phyloP scores from a whole-genome alignment of 2,113 vertebrate species.

The Oenanthe melanoleuca region DNA sequence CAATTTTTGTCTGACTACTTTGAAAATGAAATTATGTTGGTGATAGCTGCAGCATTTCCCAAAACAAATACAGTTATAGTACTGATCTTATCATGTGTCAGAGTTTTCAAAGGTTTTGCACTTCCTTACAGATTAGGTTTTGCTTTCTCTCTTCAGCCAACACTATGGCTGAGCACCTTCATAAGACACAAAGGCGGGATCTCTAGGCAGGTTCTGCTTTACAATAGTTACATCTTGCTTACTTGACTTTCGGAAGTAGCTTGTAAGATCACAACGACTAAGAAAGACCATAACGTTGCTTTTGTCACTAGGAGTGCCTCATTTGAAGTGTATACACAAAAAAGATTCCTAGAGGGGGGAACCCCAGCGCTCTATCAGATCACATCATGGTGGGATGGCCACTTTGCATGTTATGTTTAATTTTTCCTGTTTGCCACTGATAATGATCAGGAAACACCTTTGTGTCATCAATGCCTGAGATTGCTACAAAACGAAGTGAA shows the following conservation, averaged over 20 bases:
- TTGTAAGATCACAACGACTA: neutral
- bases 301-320: neutral
- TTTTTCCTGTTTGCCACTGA: neutral
- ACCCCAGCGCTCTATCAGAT: neutral
- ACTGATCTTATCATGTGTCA: neutral
- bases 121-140: neutral
- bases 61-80: neutral
- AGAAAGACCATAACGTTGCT: neutral
- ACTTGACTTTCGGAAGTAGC: neutral
- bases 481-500: neutral
- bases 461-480: neutral
- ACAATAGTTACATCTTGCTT: neutral
- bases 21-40: neutral
- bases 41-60: neutral
- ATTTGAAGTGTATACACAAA: neutral
- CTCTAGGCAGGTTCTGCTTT: neutral
- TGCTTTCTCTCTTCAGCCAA: neutral
- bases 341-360: neutral
- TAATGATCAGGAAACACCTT: neutral
- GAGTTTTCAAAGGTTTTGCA: neutral
- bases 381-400: neutral
- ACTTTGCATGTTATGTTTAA: neutral
- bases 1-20: neutral
- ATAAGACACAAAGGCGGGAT: rapidly evolving
- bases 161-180: neutral